A percentile compares a stretch with the other conserved stretches of the same genome.
phyloP scores from a whole-genome alignment of 2,113 vertebrate species.

The Triplophysa tibetana region DNA sequence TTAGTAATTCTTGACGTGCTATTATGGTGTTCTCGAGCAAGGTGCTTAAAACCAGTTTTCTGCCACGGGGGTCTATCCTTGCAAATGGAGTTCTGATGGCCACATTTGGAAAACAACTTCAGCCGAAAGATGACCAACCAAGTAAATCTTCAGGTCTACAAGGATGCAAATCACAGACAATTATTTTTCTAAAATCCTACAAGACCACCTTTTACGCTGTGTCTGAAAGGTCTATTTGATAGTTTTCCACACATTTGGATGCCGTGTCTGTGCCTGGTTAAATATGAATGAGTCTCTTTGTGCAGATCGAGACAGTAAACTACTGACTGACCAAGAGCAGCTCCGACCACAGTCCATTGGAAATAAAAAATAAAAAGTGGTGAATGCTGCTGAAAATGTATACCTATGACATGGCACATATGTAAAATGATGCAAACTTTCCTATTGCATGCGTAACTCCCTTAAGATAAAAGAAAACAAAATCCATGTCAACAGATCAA shows the following conservation, averaged over 20 bases:
- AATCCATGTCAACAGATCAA: constrained; percentile 27
- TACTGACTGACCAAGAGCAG: not conserved
- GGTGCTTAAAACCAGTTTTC: not conserved
- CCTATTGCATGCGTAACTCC: not conserved
- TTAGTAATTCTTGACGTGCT: constrained; percentile 1
- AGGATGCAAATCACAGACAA: constrained; percentile 10
- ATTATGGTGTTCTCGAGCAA: constrained; percentile 2
- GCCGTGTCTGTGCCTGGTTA: constrained; percentile 16
- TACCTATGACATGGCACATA: too few species aligned
- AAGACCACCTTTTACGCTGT: constrained; percentile 11
- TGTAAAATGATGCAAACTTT: not conserved
- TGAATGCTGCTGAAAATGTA: not conserved
- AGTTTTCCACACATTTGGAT: not conserved
- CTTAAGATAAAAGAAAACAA: not conserved
- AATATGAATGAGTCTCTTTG: constrained; percentile 31
- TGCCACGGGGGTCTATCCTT: not conserved
- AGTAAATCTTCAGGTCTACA: not conserved
- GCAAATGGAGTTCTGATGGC: not conserved
- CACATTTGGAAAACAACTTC: constrained; percentile 2
- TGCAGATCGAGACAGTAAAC: not conserved
- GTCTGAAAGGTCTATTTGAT: constrained; percentile 28
- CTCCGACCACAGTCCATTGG: not conserved
- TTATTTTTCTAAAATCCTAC: constrained; percentile 2
- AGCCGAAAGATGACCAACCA: not conserved
- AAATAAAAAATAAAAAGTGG: not conserved